Base-by-base conservation (phyloP, 2,888 invertebrate species). In the Alloplasta piceator region DNA sequence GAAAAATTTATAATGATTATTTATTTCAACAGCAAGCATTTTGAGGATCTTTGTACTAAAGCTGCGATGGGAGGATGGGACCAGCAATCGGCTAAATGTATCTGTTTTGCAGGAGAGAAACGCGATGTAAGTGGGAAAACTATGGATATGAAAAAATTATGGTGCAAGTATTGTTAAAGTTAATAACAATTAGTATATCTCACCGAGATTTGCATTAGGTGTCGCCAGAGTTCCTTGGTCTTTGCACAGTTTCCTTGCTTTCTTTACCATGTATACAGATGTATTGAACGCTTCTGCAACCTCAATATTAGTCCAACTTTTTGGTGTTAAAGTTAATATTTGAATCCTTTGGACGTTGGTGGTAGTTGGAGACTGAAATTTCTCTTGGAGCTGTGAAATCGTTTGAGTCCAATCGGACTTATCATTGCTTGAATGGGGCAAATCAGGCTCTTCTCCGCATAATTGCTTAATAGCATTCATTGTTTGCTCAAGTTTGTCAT, bases 291-390 rank as follows among this genome's bases (percentile, higher is more conserved):
- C 26, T 26, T 26, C 26, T 26, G 26, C 26, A 26, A 26, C 26
- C 26, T 26, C 26, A 26, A 26, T 26, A 26, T 26, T 26, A 26
- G 26, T 26, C 26, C 26, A 26, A 26, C 9, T 55, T 67, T 1
- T 52, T 43, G 78, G 73, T 26, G 73, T 10, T n/a, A 78, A 12
- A 6, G 78, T 78, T n/a, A 78, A 38, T 72, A 78, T 58, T 41
- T 72, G 78, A 5, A 72, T 63, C 43, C 72, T 78, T 56, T 64
- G 55, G 14, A 71, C 46, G 9, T 56, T 63, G n/a, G 14, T 70
- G 9, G 63, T 71, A 12, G 52, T 43, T 36, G 63, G 12, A 12
- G 10, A 10, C 41, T 75, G 43, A 26, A 50, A 14, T 14, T 75
- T 66, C 16, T 36, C 50, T 48, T 75, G 26, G 26, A 26, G 26